Base-by-base conservation (phyloP, 2,888 invertebrate species). In the Teleiodes luculella region DNA sequence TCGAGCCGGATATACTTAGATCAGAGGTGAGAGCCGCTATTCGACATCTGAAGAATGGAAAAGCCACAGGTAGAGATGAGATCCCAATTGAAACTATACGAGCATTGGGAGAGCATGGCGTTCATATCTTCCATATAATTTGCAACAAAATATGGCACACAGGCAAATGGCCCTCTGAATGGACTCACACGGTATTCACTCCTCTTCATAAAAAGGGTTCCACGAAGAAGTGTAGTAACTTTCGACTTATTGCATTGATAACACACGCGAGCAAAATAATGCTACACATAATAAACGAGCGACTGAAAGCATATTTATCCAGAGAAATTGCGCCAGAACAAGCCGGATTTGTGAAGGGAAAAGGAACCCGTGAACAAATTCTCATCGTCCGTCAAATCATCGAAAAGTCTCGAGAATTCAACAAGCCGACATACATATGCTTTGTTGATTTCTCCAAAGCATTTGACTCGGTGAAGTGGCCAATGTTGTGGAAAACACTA, bases 141-240 rank as follows among this genome's bases (percentile, higher is more conserved):
- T 49, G 54, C 55, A 63, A 57, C 57, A 57, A 57, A 58, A 13
- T 45, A 24, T 30, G 45, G 45, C 45, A 53, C 11, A 55, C 62
- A 8, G 57, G 59, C 0, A 28, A 1, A 7, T 64, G 64, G 61
- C 62, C 62, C 0, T 1, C 13, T 1, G 59, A 61, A 7, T 64
- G 63, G 64, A 7, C 58, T 1, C 54, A 62, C 1, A 57, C 63
- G 0, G 43, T 58, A 0, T 59, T 65, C 7, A 39, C 53, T 6
- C 57, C 62, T 0, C 33, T 63, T 2, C 60, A 61, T 18, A 63
- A 61, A 46, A 61, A 63, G 36, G 59, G 59, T 1, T 61, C 61
- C 0, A 62, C 62, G 5, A 63, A 56, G 20, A 57, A 52, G 16
- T 58, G 62, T 35, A 55, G 39, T 16, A 63, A 63, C 36, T 64